Conservation (phyloP, 2,888 invertebrate species). For the Dasypolia templi region DNA sequence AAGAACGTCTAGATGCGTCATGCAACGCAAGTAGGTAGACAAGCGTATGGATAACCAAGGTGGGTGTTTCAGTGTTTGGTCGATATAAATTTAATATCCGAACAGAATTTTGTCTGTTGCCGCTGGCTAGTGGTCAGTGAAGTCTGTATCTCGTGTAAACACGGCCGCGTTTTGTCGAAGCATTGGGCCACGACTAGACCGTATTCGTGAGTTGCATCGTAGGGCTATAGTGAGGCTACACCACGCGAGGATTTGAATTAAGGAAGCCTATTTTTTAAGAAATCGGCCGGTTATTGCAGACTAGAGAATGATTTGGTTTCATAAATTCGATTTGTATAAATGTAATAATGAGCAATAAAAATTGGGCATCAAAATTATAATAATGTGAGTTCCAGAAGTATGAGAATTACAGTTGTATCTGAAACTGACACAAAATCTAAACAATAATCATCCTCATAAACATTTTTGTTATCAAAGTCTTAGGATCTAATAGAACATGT, state of each 20-base stretch:
- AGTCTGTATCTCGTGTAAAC: conserved; percentile 79
- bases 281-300: not conserved
- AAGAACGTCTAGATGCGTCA: conserved; percentile 32
- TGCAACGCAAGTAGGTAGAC: conserved; percentile 8
- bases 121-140: conserved; percentile 77
- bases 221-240: conserved; percentile 66
- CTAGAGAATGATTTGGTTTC: not conserved
- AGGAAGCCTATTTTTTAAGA: conserved; percentile 11
- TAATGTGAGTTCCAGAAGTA: not conserved
- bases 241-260: conserved; percentile 41
- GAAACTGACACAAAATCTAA: not conserved
- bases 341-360: not conserved
- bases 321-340: not conserved
- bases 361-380: no score
- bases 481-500: not conserved
- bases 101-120: conserved; percentile 78
- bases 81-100: conserved; percentile 81
- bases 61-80: conserved; percentile 65
- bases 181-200: conserved; percentile 66
- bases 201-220: conserved; percentile 69
- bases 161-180: conserved; percentile 78
- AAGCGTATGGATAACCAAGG: conserved; percentile 29
- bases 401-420: not conserved
- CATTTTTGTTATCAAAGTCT: not conserved
- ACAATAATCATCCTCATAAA: not conserved